These are phyloP conservation scores for rat (Rattus norvegicus) DNA, from an alignment of 2,113 vertebrate genomes.

Conservation along the genomic window GRCr8 NC_086033.1:27510501-27511000, in stretches of 20 bases:
- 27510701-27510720: background rate
- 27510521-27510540: background rate
- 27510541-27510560: background rate
- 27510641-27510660: background rate
- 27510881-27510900: background rate
- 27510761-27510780: background rate
- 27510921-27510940: background rate
- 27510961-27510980: background rate
- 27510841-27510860: background rate
- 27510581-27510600: background rate
- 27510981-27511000: background rate
- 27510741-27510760: background rate
- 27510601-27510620: background rate
- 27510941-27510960: background rate
- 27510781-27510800: background rate
- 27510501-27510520: background rate
- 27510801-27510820: background rate
- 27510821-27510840: slow-evolving; percentile 50
- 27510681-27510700: background rate
- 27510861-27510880: background rate
- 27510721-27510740: background rate
- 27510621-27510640: background rate
- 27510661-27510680: background rate
- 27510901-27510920: background rate
- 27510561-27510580: background rate